Conservation (phyloP, 2,888 invertebrate genomes). For the Sthenelais limicola region DNA sequence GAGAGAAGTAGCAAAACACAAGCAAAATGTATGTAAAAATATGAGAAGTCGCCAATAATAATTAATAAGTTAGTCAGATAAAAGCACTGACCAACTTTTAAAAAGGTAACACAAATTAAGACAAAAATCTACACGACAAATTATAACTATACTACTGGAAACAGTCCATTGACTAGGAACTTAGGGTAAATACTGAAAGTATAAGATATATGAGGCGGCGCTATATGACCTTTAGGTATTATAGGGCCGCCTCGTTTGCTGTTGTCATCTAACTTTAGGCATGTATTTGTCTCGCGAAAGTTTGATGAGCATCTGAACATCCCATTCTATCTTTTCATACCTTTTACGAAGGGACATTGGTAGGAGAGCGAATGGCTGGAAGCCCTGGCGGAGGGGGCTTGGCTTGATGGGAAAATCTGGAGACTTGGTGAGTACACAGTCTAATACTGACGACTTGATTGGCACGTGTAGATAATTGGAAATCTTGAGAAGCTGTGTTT, state of each 20-base stretch:
- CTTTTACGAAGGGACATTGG: background rate
- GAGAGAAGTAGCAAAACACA: too few relatives aligned
- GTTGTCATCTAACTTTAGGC: conserved; percentile 39
- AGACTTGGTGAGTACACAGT: conserved; percentile 12
- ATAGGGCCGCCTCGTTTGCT: background rate
- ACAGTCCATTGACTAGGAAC: too few relatives aligned
- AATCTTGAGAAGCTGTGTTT: conserved; percentile 29
- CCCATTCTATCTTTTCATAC: conserved; percentile 6
- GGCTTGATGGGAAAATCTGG: conserved; percentile 31
- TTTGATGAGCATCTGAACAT: conserved; percentile 22
- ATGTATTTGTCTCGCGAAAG: conserved; percentile 17
- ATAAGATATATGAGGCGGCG: too few relatives aligned
- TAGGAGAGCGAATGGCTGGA: conserved; percentile 40
- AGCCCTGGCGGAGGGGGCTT: conserved; percentile 14
- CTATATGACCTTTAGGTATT: too few relatives aligned
- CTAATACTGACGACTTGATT: conserved; percentile 14
- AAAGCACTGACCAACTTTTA: too few relatives aligned
- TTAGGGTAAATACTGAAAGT: too few relatives aligned
- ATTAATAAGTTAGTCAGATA: too few relatives aligned
- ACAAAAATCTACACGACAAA: too few relatives aligned
- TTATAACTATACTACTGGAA: too few relatives aligned
- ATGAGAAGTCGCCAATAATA: too few relatives aligned
- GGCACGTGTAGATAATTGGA: conserved; percentile 41
- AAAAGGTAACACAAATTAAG: too few relatives aligned
- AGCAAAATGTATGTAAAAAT: too few relatives aligned